These are phyloP conservation scores for Lycocorax pyrrhopterus DNA, from an alignment of 2,113 vertebrate species.

Conservation along the genomic window DNA sequence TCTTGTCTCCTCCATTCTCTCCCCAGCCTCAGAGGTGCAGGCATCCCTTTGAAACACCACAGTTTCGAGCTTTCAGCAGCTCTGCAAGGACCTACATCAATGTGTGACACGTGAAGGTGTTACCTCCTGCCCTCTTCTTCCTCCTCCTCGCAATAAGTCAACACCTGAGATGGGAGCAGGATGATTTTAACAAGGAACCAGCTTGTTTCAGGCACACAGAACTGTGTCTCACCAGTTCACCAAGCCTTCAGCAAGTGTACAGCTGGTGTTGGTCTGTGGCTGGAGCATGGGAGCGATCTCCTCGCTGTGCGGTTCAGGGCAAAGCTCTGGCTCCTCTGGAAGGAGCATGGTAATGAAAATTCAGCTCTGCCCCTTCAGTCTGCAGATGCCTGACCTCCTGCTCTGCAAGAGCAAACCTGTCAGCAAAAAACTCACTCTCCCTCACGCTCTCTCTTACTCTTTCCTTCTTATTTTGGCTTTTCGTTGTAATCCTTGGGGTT, in stretches of 20 bases:
- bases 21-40: not conserved
- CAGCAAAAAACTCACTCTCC: not conserved
- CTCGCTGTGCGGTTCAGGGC: not conserved
- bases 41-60: not conserved
- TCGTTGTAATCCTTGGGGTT: not conserved
- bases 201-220: not conserved
- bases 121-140: not conserved
- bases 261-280: not conserved
- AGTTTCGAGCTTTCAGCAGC: not conserved
- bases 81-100: not conserved
- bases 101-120: not conserved
- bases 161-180: not conserved
- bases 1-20: not conserved
- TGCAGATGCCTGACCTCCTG: not conserved
- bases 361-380: not conserved
- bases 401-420: not conserved
- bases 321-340: not conserved
- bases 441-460: not conserved
- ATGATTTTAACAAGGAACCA: not conserved
- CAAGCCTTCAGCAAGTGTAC: not conserved
- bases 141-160: not conserved
- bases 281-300: not conserved
- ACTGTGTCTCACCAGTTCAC: not conserved
- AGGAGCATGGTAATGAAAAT: not conserved
- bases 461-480: not conserved